phyloP scores from a whole-genome alignment of 2,113 vertebrate species.

The Pterophyllum scalare region DNA sequence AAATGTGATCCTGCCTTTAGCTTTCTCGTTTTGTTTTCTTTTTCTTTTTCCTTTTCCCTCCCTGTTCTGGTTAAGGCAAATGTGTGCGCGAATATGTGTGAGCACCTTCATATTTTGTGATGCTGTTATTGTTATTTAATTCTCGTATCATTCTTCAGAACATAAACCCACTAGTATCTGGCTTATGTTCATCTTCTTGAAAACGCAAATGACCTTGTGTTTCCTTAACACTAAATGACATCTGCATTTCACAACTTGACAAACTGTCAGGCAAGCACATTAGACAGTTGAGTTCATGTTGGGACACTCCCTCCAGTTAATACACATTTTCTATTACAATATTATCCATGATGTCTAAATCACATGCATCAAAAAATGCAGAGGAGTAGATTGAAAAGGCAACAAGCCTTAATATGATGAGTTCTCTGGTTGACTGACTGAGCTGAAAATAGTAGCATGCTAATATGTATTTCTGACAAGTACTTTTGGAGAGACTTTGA shows the following conservation, averaged over 20 bases:
- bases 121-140: not conserved
- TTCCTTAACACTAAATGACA: not conserved
- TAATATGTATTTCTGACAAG: slow-evolving; percentile 7
- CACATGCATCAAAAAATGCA: not conserved
- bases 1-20: not conserved
- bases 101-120: not conserved
- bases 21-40: not conserved
- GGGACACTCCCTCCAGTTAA: not conserved
- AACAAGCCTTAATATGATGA: slow-evolving; percentile 2
- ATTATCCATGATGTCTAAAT: slow-evolving; percentile 8
- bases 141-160: not conserved
- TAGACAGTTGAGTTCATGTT: not conserved
- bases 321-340: not conserved
- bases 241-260: not conserved
- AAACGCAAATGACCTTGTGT: not conserved
- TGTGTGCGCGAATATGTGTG: not conserved
- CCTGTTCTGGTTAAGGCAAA: no score
- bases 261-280: not conserved
- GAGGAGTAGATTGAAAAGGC: not conserved
- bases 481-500: not conserved
- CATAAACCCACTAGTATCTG: not conserved
- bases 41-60: not conserved
- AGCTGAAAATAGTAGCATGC: slow-evolving; percentile 2
- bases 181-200: not conserved
- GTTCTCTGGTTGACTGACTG: slow-evolving; percentile 1